These are phyloP conservation scores for Serinus canaria DNA, from an alignment of 2,113 vertebrate species.

Conservation along the genomic window DNA sequence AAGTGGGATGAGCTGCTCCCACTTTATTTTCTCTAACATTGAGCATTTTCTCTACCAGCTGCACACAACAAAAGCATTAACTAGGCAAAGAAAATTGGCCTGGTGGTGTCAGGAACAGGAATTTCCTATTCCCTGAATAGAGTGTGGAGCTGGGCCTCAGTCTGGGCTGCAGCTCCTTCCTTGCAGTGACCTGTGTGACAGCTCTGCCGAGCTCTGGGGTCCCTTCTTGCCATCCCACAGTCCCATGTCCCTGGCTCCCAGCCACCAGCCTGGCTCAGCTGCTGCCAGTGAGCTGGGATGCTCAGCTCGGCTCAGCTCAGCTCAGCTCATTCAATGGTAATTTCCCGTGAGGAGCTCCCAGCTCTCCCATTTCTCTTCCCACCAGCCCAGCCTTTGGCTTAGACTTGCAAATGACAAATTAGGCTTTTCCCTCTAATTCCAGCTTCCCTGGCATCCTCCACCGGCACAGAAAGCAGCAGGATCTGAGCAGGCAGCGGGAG, in stretches of 20 bases:
- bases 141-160: accelerated
- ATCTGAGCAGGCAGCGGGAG: slow-evolving; percentile 28
- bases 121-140: accelerated
- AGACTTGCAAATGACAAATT: slow-evolving; percentile 40
- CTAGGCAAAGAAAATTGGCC: neutral
- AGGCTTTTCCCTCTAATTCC: slow-evolving; percentile 22
- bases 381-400: neutral
- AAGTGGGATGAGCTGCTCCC: accelerated
- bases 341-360: neutral
- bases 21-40: neutral
- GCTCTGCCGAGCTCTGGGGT: neutral
- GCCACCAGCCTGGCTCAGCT: neutral
- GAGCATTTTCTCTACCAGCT: neutral
- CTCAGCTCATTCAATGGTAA: neutral
- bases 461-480: neutral
- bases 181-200: accelerated
- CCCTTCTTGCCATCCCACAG: neutral
- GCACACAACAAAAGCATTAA: neutral
- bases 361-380: slow-evolving; percentile 8
- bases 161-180: neutral
- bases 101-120: neutral
- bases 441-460: slow-evolving; percentile 40
- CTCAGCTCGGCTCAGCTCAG: neutral
- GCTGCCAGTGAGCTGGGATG: neutral
- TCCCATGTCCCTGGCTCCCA: neutral